Evolutionary conservation across 2,113 vertebrate genomes (phyloP).

Genomic region (Himantopus leucocephalus): DNA sequence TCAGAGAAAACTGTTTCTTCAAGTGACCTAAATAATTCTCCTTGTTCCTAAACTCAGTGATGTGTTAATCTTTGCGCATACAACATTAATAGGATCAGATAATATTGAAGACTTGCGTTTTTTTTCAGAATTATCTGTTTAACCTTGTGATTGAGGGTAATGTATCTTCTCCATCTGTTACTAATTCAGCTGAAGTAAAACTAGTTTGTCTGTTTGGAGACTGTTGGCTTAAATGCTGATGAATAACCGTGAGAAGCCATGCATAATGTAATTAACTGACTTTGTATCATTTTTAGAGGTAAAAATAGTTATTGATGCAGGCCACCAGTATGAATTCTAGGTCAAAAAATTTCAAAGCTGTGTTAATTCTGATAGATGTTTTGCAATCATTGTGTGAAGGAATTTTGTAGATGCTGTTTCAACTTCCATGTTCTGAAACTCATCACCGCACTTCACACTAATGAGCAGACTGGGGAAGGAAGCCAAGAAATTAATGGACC

Average conservation of each 20-base stretch:
- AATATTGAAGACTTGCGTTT: neutral
- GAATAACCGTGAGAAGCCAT: neutral
- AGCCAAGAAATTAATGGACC: conserved; percentile 65
- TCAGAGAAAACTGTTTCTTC: neutral
- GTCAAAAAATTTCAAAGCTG: neutral
- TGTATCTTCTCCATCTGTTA: conserved; percentile 53
- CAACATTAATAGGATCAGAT: conserved; percentile 17
- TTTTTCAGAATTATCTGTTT: conserved; percentile 39
- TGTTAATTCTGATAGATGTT: conserved; percentile 2
- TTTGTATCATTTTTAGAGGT: neutral
- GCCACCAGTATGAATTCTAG: neutral
- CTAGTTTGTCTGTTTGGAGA: conserved; percentile 17
- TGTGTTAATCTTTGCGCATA: neutral
- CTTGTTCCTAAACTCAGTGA: neutral
- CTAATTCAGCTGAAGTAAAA: conserved; percentile 13
- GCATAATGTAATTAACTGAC: neutral
- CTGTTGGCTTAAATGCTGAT: neutral
- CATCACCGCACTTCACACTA: neutral
- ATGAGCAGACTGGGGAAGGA: conserved; percentile 43
- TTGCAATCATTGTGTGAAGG: neutral
- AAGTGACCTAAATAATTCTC: conserved; percentile 9
- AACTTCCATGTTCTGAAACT: conserved; percentile 44
- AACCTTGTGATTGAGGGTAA: conserved; percentile 45
- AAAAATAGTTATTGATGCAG: neutral
- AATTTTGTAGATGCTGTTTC: conserved; percentile 40